Base-by-base conservation (phyloP, 2,888 invertebrate genomes). In the Amorpha juglandis region DNA sequence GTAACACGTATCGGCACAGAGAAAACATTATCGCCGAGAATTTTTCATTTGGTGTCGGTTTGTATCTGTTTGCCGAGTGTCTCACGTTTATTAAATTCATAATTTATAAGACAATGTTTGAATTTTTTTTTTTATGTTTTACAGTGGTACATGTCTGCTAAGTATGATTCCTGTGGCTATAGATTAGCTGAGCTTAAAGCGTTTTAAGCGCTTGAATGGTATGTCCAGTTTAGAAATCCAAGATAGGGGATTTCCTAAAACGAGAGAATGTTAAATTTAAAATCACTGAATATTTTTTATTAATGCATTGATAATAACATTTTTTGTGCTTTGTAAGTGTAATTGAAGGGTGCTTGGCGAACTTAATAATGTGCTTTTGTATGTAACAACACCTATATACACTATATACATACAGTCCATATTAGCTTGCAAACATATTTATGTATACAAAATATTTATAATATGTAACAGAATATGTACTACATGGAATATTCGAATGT, bases 401-500 rank as follows among this genome's bases (percentile, higher is more conserved):
- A 33, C 53, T 55, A 55, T 45, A 47, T 64, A 42, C 16, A 27
- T 45, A 9, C 12, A 62, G 45, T 52, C 35, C 45, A 45, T 63
- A 19, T 55, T 58, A 55, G 63, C 63, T 65, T 66, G 52, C 47
- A 50, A 55, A 66, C 58, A 48, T 63, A 63, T 16, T 63, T 52
- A 63, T 53, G 38, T 58, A 58, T 58, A 58, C 58, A 58, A 58
- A 58, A 35, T 16, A 33, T 16, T 16, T 38, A 27, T 27, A 27
- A 27, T 27, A 4, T 27, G 27, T 27, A 58, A 45, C 45, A 1
- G 11, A 12, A 45, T 4, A 45, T 45, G 12, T 58, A 19, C 38
- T 11, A 58, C 7, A 38, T 48, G 16, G n/a, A 27, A 27, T 27
- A 27, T 27, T 27, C 27, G 27, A 27, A 3, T 27, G 27, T 27